A percentile compares a stretch with the other conserved stretches of the same genome.
These are phyloP conservation scores for Onychomys torridus DNA, from an alignment of 2,797 vertebrate species.

Conservation along the genomic window DNA sequence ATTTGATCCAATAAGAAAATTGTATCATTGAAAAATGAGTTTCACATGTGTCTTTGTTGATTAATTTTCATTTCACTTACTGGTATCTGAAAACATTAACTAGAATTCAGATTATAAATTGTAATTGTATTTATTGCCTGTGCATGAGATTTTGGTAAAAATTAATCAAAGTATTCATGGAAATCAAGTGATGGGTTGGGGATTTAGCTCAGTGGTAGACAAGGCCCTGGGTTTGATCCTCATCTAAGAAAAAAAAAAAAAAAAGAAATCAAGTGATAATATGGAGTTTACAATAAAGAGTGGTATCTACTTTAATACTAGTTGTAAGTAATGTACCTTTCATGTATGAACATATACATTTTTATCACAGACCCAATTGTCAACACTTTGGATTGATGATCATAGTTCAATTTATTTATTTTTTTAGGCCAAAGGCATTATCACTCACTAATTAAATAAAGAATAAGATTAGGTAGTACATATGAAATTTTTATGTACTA, in stretches of 20 bases:
- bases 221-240: too few species aligned
- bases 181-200: neutral
- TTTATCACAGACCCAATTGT: neutral
- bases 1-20: neutral
- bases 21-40: neutral
- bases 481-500: neutral
- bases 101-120: neutral
- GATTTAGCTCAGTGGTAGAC: too few species aligned
- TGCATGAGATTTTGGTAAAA: conserved; percentile 18
- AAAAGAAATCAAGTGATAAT: neutral
- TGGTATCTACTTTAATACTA: neutral
- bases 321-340: neutral
- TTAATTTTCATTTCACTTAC: conserved; percentile 9
- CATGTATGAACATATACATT: neutral
- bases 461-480: neutral
- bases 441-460: neutral
- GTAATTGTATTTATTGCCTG: neutral
- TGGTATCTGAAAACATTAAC: conserved; percentile 17
- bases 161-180: neutral
- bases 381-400: neutral
- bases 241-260: too few species aligned
- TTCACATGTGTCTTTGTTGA: neutral
- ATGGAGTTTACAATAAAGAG: neutral
- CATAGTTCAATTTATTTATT: conserved; percentile 8
- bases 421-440: neutral